Evolutionary conservation across 2,888 invertebrate species (phyloP), one percentile per base, ranked within the genome.

Genomic region (Stenolophus ochropezus): DNA sequence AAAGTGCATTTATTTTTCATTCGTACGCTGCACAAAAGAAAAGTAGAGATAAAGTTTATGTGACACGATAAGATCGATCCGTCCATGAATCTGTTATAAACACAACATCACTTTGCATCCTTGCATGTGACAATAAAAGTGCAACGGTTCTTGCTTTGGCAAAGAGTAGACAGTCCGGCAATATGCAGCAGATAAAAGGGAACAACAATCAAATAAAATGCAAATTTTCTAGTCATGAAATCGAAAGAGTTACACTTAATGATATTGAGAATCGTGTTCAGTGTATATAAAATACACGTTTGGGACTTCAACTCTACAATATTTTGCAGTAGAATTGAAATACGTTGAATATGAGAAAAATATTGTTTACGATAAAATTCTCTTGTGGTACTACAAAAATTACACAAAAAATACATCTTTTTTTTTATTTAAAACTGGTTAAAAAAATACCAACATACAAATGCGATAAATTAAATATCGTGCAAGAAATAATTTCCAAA

Each of bases 161-260:
- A 33, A 14, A 33, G 71, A 71, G 71, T 33, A 71, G 33, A 71
- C 16, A 42, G 33, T 71, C 71, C 71, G 20, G 71, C 71, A 27
- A 11, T 3, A 33, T 21, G 16, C 18, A 71, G 71, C 33, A 71
- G 61, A 61, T 61, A 61, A 71, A 71, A 27, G 71, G 71, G 42
- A 71, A 33, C 42, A 71, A 33, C 11, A 18, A 47, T 11, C 18
- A 47, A 71, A 71, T 71, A 42, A 71, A 71, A 71, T 33, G 14
- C 61, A 61, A 21, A 71, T 71, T 42, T 71, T 11, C 42, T n/a
- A 18, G 18, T 2, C 71, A 16, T 20, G 42, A 33, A 71, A 42
- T 71, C 42, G 42, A 16, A 42, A 71, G 14, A 16, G 14, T 65
- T 25, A 42, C 42, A 42, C 42, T 61, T 71, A 71, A 71, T 71